A percentile compares a stretch with the other conserved stretches of the same genome.
Evolutionary conservation across 1,140 invertebrate species (phyloP).

Genomic region (Rhopalosiphum padi): DNA sequence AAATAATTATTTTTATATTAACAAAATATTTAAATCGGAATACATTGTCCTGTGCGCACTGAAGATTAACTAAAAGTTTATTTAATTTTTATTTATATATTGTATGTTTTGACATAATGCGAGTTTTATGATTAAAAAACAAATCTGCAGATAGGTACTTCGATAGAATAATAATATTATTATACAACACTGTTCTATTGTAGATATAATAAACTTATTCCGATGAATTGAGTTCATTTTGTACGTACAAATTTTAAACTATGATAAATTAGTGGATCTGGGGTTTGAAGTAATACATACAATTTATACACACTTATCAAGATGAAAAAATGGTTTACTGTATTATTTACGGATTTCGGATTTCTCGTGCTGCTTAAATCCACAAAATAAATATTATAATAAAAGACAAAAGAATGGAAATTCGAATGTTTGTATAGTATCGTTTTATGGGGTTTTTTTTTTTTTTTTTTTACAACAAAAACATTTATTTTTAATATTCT

Average conservation of each 20-base stretch:
- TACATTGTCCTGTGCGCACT: neutral
- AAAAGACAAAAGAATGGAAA: neutral
- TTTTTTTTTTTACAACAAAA: neutral
- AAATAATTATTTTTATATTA: conserved; percentile 14
- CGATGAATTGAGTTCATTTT: neutral
- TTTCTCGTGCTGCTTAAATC: neutral
- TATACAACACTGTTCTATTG: neutral
- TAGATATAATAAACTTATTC: neutral
- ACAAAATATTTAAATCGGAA: neutral
- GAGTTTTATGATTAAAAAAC: neutral
- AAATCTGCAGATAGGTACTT: neutral
- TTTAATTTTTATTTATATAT: neutral
- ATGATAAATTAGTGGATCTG: neutral
- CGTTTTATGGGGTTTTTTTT: neutral
- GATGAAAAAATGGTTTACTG: neutral
- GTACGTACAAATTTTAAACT: neutral
- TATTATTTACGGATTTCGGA: neutral
- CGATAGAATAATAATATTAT: neutral
- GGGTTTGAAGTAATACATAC: neutral
- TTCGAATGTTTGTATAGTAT: neutral
- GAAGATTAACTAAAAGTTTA: neutral
- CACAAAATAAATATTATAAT: neutral
- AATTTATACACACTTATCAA: neutral
- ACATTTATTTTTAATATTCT: neutral
- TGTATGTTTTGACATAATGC: neutral